Evolutionary conservation across 2,888 invertebrate species (phyloP).

Genomic region (Aethes cnicana): DNA sequence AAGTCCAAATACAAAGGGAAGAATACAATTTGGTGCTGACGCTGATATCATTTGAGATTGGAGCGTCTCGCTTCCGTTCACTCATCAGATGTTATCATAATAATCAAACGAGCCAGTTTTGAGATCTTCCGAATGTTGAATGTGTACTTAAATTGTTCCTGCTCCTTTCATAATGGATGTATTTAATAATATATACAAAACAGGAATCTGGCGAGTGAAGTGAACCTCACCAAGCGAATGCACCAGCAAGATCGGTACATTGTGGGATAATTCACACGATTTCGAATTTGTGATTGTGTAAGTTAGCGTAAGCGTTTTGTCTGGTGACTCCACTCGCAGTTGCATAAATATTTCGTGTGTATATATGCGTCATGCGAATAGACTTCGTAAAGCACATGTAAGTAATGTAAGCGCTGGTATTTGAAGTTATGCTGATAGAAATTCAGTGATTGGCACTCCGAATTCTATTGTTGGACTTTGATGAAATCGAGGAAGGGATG

Average conservation of each 20-base stretch:
- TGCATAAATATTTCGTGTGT: constrained; percentile 18
- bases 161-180: constrained; percentile 18
- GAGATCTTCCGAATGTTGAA: constrained; percentile 28
- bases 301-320: neutral
- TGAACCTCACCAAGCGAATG: neutral
- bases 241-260: neutral
- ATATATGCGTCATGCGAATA: constrained; percentile 11
- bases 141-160: constrained; percentile 20
- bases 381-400: constrained; percentile 10
- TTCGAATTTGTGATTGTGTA: constrained; percentile 18
- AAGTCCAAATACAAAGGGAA: constrained; percentile 19
- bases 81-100: constrained; percentile 27
- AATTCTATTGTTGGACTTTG: too few relatives aligned
- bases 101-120: constrained; percentile 24
- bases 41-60: constrained; percentile 10
- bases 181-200: constrained; percentile 20
- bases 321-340: constrained; percentile 9
- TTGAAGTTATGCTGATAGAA: too few relatives aligned
- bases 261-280: constrained; percentile 27
- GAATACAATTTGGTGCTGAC: constrained; percentile 24
- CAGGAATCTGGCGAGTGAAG: constrained; percentile 6
- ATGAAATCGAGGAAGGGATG: too few relatives aligned
- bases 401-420: constrained; percentile 13
- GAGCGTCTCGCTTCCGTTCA: constrained; percentile 20
- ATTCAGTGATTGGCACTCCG: too few relatives aligned